Conservation (phyloP, 2,113 vertebrate species). For the Carassius auratus region DNA sequence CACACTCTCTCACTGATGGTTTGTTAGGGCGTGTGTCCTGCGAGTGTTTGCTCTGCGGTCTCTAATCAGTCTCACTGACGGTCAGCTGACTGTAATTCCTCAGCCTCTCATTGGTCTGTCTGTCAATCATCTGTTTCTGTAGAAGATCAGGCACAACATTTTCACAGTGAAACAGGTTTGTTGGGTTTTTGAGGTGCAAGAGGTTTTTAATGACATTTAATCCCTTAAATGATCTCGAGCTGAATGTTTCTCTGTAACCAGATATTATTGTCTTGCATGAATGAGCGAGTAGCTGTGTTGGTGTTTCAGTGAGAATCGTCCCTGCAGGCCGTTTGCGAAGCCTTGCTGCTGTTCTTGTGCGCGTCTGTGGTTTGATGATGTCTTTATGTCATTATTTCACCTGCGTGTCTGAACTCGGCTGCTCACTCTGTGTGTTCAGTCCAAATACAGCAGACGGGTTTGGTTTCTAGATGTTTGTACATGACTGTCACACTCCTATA, state of each 20-base stretch:
- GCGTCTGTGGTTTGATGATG: neutral
- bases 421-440: neutral
- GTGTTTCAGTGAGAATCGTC: neutral
- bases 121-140: neutral
- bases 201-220: neutral
- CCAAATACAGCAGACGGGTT: neutral
- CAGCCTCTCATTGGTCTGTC: neutral
- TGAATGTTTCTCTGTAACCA: neutral
- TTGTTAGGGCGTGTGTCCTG: neutral
- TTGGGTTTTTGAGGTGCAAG: neutral
- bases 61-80: neutral
- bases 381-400: neutral
- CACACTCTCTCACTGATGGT: neutral
- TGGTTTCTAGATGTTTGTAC: neutral
- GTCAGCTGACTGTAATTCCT: neutral
- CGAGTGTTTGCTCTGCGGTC: neutral
- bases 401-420: neutral
- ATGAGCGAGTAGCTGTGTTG: neutral
- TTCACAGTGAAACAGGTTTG: neutral
- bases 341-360: neutral
- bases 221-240: neutral
- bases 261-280: neutral
- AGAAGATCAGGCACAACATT: neutral
- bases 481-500: neutral
- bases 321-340: neutral